phyloP scores from a whole-genome alignment of 2,113 vertebrate genomes.

The Astur gentilis region DNA sequence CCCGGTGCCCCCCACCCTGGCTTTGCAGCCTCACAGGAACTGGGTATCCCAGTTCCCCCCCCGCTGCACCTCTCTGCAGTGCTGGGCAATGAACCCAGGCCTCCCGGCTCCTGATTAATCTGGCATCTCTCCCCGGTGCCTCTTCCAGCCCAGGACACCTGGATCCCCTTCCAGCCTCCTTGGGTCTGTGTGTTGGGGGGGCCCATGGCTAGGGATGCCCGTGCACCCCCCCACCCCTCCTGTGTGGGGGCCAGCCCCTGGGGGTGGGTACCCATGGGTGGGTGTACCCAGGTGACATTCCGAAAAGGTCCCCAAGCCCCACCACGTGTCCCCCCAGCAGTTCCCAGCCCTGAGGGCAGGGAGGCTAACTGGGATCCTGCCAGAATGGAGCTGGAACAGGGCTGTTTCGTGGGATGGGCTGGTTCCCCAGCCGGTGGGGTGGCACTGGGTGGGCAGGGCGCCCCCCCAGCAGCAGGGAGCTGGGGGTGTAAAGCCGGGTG shows the following conservation, averaged over 20 bases:
- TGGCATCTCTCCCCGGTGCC: neutral
- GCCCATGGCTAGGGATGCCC: neutral
- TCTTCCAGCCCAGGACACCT: constrained; percentile 37
- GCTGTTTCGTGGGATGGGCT: neutral
- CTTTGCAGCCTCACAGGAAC: neutral
- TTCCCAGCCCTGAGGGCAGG: neutral
- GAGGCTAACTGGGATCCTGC: neutral
- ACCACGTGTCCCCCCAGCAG: too few relatives aligned
- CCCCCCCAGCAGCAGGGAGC: neutral
- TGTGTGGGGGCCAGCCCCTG: neutral
- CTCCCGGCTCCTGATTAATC: constrained; percentile 2
- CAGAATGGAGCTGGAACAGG: neutral
- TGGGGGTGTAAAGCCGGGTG: neutral
- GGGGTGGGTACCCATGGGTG: neutral
- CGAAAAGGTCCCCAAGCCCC: neutral
- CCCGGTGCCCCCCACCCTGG: fast-evolving
- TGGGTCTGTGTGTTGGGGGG: neutral
- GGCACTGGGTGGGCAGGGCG: neutral
- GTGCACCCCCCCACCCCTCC: neutral
- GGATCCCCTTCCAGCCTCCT: constrained; percentile 17
- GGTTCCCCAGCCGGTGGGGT: neutral
- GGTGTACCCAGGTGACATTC: neutral
- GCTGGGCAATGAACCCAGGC: constrained; percentile 23
- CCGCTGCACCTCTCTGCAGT: constrained; percentile 14
- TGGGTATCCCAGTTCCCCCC: neutral